Evolutionary conservation across 2,797 vertebrate species (phyloP).

Genomic region (Catharus ustulatus): DNA sequence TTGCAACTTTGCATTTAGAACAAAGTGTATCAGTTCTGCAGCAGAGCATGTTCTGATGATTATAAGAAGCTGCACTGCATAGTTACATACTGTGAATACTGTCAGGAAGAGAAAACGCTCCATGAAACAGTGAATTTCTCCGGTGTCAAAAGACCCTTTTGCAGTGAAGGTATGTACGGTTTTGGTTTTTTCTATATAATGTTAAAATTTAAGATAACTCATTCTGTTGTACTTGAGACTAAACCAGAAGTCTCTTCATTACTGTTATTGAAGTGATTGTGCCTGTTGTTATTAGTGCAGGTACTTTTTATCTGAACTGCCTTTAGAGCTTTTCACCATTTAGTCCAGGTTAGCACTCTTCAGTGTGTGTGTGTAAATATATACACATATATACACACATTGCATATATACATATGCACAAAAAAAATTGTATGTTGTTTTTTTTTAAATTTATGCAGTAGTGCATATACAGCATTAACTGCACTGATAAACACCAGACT

Average conservation of each 20-base stretch:
- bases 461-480: not conserved
- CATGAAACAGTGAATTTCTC: constrained; percentile 97
- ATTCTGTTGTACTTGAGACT: not conserved
- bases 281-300: not conserved
- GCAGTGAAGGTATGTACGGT: constrained; percentile 90
- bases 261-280: not conserved
- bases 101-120: constrained; percentile 97
- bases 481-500: not conserved
- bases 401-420: not conserved
- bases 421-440: fast-evolving
- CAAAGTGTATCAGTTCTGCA: constrained; percentile 97
- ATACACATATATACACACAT: not conserved
- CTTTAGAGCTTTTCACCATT: not conserved
- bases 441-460: not conserved
- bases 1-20: constrained; percentile 82
- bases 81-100: constrained; percentile 96
- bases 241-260: not conserved
- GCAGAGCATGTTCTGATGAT: constrained; percentile 94
- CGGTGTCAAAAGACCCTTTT: constrained; percentile 94
- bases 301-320: not conserved
- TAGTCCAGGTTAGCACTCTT: not conserved
- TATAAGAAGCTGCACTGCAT: constrained; percentile 99
- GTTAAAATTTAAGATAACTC: not conserved
- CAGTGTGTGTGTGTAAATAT: not conserved
- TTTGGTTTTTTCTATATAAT: not conserved